Base-by-base conservation (phyloP, 2,797 vertebrate genomes). In the Corythornis leucogaster region DNA sequence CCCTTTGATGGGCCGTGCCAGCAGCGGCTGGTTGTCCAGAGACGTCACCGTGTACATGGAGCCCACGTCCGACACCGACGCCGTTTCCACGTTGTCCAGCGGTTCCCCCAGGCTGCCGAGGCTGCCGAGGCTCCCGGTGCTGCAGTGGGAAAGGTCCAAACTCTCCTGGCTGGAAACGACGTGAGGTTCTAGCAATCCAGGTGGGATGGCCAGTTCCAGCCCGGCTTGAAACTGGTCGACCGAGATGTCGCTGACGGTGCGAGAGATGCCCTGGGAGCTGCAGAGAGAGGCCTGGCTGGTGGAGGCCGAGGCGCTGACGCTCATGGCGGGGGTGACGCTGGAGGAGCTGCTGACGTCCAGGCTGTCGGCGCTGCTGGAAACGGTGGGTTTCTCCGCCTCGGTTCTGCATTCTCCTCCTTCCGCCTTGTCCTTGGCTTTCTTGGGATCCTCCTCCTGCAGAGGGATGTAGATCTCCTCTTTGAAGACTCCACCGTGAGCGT, bases 381-480 rank as follows among this genome's bases (percentile, higher is more conserved):
- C 96, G 3, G 92, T 96, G 50, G 89, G 95, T 33, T 98, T 99
- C 3, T 99, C 99, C 1, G 97, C 94, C 68, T 98, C 99, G 0
- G 92, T 87, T 96, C 98, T 98, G 51, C 97, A 96, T 12, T 99
- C 99, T 8, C 97, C 91, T 12, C 98, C 97, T 55, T 98, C 98
- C 0, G 97, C 97, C 87, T 98, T 98, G 54, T 97, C 95, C 97
- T 98, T 99, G 9, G 95, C 54, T 92, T 98, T 99, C 92, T 98
- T 98, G 15, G 98, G 98, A 33, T 99, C 98, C 68, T 98, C 99
- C 6, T 99, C 98, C 97, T 99, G 99, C 93, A 99, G 31, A 6
- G 99, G 99, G 93, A 99, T 99, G 96, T 99, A 99, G 95, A 99
- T 98, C 95, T 99, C 99, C 5, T 99, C 99, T 91, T 98, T 99